These are phyloP conservation scores for Kryphioiulus occultus DNA, from an alignment of 2,888 invertebrate species.

Conservation along the genomic window DNA sequence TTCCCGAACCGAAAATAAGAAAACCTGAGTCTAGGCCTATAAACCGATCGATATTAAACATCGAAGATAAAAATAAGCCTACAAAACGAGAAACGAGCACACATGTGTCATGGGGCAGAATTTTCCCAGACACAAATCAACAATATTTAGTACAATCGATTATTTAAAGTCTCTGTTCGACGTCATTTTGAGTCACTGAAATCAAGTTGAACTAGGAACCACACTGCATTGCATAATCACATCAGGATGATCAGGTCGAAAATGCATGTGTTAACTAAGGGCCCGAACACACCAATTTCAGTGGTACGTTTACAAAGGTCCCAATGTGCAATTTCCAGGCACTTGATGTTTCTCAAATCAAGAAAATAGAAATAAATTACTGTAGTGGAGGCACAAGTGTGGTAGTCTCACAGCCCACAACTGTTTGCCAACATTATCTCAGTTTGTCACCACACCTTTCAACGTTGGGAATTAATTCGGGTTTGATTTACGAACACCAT, in stretches of 20 bases:
- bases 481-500: neutral
- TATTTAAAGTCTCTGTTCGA: neutral
- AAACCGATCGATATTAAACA: neutral
- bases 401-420: no score
- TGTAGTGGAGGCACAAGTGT: no score
- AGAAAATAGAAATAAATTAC: no score
- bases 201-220: neutral
- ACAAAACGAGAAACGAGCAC: neutral
- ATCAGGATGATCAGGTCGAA: no score
- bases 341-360: no score
- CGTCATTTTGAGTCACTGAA: neutral
- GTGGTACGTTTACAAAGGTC: no score
- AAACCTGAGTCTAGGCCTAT: neutral
- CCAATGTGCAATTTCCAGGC: no score
- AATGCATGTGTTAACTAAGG: no score
- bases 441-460: no score
- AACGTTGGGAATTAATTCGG: neutral
- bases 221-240: neutral
- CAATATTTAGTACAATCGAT: neutral
- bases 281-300: no score
- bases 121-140: neutral
- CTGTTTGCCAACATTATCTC: no score
- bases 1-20: no score
- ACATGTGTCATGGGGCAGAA: neutral
- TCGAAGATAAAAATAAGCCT: neutral